Conservation (phyloP, 2,113 vertebrate genomes). For the Alethe castanea region DNA sequence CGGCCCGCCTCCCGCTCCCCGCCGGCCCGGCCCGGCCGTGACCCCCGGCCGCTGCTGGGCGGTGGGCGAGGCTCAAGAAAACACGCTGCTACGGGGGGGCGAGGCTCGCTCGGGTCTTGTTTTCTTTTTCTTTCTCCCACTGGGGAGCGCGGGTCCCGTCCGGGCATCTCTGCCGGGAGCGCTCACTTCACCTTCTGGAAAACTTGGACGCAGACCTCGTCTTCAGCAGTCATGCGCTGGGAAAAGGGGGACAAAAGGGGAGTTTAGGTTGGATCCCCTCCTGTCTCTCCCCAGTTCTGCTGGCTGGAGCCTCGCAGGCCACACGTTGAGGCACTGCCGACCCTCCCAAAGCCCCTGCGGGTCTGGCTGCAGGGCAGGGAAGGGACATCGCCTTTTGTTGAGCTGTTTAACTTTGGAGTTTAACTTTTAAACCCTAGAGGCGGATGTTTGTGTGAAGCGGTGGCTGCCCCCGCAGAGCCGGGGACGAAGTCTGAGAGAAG, state of each 20-base stretch:
- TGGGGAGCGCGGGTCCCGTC: neutral
- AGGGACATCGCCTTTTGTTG: neutral
- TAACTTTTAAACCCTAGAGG: constrained; percentile 33
- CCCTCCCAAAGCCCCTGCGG: neutral
- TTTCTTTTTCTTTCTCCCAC: neutral
- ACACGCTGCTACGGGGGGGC: neutral
- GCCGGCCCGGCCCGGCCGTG: neutral
- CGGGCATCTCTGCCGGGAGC: neutral
- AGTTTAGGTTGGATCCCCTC: neutral
- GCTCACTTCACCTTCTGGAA: constrained; percentile 84
- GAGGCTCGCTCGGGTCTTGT: neutral
- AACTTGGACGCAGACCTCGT: constrained; percentile 83
- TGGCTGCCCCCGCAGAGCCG: neutral
- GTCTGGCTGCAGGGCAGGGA: neutral
- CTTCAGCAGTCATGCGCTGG: constrained; percentile 87
- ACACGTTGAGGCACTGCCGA: neutral
- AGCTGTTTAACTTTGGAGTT: neutral
- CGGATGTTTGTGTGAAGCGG: constrained; percentile 40
- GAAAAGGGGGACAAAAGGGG: neutral
- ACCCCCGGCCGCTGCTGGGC: neutral
- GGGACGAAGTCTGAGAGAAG: neutral
- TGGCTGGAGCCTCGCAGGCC: neutral
- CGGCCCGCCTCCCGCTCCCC: neutral
- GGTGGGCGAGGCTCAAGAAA: neutral
- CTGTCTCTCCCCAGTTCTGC: neutral